Base-by-base conservation (phyloP, 2,113 vertebrate species). In the Polypterus senegalus region DNA sequence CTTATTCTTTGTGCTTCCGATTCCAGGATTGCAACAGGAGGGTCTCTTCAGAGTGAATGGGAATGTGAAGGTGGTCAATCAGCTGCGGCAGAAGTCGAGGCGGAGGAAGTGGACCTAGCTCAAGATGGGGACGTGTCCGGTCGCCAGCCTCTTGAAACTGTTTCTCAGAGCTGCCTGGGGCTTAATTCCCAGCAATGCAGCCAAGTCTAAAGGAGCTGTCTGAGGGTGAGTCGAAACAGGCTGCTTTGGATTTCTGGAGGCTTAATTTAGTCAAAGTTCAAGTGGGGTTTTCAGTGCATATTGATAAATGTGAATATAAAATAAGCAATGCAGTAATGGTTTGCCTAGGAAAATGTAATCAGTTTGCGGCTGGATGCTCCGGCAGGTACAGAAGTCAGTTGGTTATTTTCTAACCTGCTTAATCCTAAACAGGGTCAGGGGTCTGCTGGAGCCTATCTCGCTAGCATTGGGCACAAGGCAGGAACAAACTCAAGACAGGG, bases 21-120 rank as follows among this genome's bases (percentile, higher is more conserved):
- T 73, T 76, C 2, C 77, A 98, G 94, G 89, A 44, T 81, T 98
- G 69, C 77, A 77, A 0, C 91, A 92, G 66, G 93, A 97, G 69
- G 95, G 94, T 47, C 83, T 97, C 65, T 98, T 98, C 75, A 78
- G 94, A 51, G 88, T 98, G 58, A 96, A 90, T 0, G 93, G 91
- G 46, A 97, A 84, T 0, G 77, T 89, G 61, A 91, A 86, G 57
- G 77, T 73, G 1, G 89, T 97, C 63, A 89, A 94, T 52, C 77
- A 71, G 57, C 78, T 98, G 54, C 89, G 84, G 5, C 71, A 76
- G 67, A 81, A 79, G 2, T 83, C 0, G 92, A 97, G 70, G 66
- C 0, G 86, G 80, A 76, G 3, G 73, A 81, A 0, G 80, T 90
- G 67, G 86, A 88, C 63, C 75, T 93, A 0, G 66, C 75, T 46